A percentile compares a stretch with the other conserved stretches of the same genome.
Conservation (phyloP, 2,888 invertebrate species). For the Drosophila tanythrix region DNA sequence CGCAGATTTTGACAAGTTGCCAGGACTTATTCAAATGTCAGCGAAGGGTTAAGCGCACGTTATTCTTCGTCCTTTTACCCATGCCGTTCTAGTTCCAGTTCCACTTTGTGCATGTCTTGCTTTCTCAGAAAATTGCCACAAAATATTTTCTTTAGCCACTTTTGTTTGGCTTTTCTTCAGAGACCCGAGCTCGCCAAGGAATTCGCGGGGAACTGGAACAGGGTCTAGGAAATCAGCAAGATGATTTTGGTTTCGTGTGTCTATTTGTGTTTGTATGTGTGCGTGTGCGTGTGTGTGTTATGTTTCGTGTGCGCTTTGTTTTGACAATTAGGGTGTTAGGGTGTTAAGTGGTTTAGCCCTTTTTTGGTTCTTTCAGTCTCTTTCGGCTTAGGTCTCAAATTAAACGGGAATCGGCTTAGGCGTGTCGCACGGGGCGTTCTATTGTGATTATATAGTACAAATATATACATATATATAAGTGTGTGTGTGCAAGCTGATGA, state of each 20-base stretch:
- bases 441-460: slow-evolving; percentile 68
- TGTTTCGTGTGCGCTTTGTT: slow-evolving; percentile 74
- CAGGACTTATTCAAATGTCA: slow-evolving; percentile 78
- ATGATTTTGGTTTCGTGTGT: slow-evolving; percentile 41
- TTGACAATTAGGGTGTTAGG: slow-evolving; percentile 82
- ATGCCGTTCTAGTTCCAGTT: slow-evolving; percentile 5
- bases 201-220: slow-evolving; percentile 15
- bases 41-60: slow-evolving; percentile 69
- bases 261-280: slow-evolving; percentile 16
- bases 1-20: slow-evolving; percentile 78
- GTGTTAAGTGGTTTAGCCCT: slow-evolving; percentile 83
- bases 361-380: slow-evolving; percentile 31
- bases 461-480: neutral
- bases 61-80: slow-evolving; percentile 7
- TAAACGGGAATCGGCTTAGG: slow-evolving; percentile 76
- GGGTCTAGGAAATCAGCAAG: slow-evolving; percentile 33
- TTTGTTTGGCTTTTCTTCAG: slow-evolving; percentile 43
- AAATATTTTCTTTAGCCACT: slow-evolving; percentile 75
- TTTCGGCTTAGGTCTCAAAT: slow-evolving; percentile 66
- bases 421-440: slow-evolving; percentile 79
- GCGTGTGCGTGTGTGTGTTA: slow-evolving; percentile 30
- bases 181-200: slow-evolving; percentile 9
- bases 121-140: slow-evolving; percentile 57
- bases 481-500: slow-evolving; percentile 22
- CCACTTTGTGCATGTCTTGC: slow-evolving; percentile 22